Percentiles rank a stretch among this genome's conserved stretches.
These are phyloP conservation scores for Tenebrio molitor DNA, from an alignment of 1,140 invertebrate species.

Conservation along the genomic window DNA sequence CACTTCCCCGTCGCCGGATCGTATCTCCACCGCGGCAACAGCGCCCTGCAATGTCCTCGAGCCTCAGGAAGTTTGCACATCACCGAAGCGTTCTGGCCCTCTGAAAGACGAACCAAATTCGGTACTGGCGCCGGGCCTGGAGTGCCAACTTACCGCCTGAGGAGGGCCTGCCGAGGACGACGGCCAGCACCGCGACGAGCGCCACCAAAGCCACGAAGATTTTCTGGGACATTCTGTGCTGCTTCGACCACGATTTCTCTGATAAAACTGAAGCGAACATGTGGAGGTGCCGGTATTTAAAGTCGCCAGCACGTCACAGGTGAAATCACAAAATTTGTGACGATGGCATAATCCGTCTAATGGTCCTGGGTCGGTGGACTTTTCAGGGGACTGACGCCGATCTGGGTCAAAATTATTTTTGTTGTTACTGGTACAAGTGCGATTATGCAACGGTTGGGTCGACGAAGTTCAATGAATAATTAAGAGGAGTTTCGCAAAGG, in stretches of 20 bases:
- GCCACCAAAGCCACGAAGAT: neutral
- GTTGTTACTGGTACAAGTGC: slow-evolving; percentile 22
- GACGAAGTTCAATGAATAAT: slow-evolving; percentile 19
- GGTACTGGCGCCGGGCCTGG: neutral
- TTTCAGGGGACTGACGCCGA: neutral
- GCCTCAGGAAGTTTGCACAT: slow-evolving; percentile 64
- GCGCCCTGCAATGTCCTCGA: slow-evolving; percentile 72
- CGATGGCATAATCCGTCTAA: slow-evolving; percentile 28
- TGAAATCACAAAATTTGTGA: slow-evolving; percentile 17
- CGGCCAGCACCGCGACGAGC: neutral
- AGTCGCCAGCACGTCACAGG: slow-evolving; percentile 8
- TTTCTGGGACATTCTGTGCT: neutral
- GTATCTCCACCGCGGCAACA: slow-evolving; percentile 72
- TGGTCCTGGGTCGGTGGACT: slow-evolving; percentile 25
- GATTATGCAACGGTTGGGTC: slow-evolving; percentile 2
- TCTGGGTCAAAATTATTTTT: slow-evolving; percentile 30
- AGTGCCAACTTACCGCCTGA: neutral
- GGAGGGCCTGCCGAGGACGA: slow-evolving; percentile 1
- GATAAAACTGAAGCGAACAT: slow-evolving; percentile 3
- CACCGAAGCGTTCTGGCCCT: slow-evolving; percentile 26
- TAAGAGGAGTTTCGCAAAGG: slow-evolving; percentile 16
- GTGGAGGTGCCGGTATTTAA: slow-evolving; percentile 30
- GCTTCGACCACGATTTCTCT: neutral
- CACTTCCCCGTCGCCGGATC: slow-evolving; percentile 71
- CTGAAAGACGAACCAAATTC: slow-evolving; percentile 23